Conservation (phyloP, 2,113 vertebrate genomes). For the Megaptera novaeangliae region DNA sequence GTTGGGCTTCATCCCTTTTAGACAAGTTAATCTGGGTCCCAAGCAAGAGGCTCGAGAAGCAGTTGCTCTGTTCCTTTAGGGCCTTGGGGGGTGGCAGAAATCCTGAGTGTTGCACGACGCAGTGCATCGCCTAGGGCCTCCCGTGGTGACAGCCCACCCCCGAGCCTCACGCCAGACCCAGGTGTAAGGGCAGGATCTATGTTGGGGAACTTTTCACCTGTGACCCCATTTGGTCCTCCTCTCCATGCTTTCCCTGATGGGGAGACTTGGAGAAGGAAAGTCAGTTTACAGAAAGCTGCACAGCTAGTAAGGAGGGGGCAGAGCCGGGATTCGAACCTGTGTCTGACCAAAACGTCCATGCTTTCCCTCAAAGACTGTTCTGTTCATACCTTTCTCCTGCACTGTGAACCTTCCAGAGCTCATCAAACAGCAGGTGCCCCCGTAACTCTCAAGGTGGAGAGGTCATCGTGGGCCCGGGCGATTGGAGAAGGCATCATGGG, state of each 20-base stretch:
- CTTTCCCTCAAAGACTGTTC: not conserved
- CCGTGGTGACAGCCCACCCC: not conserved
- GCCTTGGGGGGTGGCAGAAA: not conserved
- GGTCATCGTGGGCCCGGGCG: accelerated
- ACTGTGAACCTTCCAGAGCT: not conserved
- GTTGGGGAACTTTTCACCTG: not conserved
- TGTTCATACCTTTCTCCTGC: not conserved
- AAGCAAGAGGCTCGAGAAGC: not conserved
- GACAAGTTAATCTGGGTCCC: not conserved
- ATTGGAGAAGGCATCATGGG: not conserved
- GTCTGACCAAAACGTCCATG: not conserved
- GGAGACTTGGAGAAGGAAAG: too few species aligned
- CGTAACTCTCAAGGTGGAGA: not conserved
- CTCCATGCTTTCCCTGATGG: too few species aligned
- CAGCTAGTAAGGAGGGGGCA: not conserved
- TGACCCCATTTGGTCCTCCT: not conserved
- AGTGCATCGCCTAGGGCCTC: accelerated
- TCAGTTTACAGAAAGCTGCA: not conserved
- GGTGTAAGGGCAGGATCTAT: too few species aligned
- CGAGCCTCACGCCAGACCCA: not conserved
- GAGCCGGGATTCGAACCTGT: not conserved
- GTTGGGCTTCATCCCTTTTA: not conserved
- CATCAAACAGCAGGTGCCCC: accelerated
- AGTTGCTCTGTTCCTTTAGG: not conserved
- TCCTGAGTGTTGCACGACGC: not conserved